Base-by-base conservation (phyloP, 2,888 invertebrate genomes). In the Melieria crassipennis region DNA sequence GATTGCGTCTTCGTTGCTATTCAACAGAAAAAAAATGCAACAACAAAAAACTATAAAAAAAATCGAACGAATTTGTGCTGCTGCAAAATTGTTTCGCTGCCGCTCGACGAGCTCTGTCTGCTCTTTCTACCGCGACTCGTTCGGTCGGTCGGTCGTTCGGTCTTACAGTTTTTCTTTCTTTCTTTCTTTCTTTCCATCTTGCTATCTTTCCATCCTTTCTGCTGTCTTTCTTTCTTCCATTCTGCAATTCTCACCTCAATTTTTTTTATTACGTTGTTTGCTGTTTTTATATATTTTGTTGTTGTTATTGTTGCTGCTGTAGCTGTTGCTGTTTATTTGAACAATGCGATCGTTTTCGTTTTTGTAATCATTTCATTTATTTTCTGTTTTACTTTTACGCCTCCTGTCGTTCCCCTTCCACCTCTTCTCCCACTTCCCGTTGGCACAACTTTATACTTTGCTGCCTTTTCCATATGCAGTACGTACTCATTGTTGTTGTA, bases 241-340 rank as follows among this genome's bases (percentile, higher is more conserved):
- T 6, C 47, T 58, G 4, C 7, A 45, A 52, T 43, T 61, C 50
- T 55, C 62, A n/a, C 5, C 11, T 52, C 13, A 11, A 52, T 52
- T 52, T 52, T 13, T 52, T 50, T 7, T 10, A 9, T 62, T 62
- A 46, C 11, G 16, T 68, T 62, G 45, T 46, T 55, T 62, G 45
- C 62, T 61, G 43, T 57, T 45, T 30, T 30, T 30, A 30, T 30
- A 30, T 30, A 30, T 30, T 30, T 52, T 16, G 9, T 50, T 62
- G 13, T 55, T 47, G 50, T 47, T 57, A 13, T 42, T 68, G 58
- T 52, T 43, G 16, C 45, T 52, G 16, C 50, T 45, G 6, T 65
- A 56, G 43, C 45, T 65, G 10, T 46, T 65, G 13, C 16, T 65
- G 62, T 56, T 62, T 62, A 62, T 69, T 42, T 61, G 62, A 55